Evolutionary conservation across 2,888 invertebrate genomes (phyloP).

Genomic region (Harpalus rubripes): DNA sequence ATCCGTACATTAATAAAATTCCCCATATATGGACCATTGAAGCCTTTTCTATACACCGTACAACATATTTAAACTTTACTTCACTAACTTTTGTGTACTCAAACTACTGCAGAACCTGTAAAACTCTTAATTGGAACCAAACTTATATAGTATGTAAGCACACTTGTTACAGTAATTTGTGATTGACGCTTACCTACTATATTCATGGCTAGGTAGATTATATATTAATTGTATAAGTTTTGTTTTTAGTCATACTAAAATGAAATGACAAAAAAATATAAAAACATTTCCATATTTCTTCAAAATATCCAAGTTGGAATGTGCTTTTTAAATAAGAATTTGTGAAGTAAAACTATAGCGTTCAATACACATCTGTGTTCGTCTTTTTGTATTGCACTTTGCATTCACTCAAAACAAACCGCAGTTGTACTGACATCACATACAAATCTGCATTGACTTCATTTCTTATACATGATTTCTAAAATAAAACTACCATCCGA

Average conservation of each 20-base stretch:
- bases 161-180: too few relatives aligned
- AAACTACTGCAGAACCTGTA: too few relatives aligned
- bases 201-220: too few relatives aligned
- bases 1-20: too few relatives aligned
- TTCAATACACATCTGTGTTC: background rate
- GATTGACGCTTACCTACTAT: too few relatives aligned
- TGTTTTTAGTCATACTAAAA: background rate
- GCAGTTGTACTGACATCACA: background rate
- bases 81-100: too few relatives aligned
- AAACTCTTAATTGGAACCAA: too few relatives aligned
- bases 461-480: constrained; percentile 7
- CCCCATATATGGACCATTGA: too few relatives aligned
- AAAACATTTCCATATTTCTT: background rate
- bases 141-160: too few relatives aligned
- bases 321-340: background rate
- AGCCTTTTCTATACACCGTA: too few relatives aligned
- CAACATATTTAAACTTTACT: too few relatives aligned
- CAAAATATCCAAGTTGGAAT: background rate
- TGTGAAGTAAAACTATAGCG: background rate
- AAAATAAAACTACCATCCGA: background rate
- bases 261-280: background rate
- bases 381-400: background rate
- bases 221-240: background rate
- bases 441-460: background rate
- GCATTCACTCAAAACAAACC: background rate